These are phyloP conservation scores for Caranx ignobilis DNA, from an alignment of 2,113 vertebrate species.

Conservation along the genomic window DNA sequence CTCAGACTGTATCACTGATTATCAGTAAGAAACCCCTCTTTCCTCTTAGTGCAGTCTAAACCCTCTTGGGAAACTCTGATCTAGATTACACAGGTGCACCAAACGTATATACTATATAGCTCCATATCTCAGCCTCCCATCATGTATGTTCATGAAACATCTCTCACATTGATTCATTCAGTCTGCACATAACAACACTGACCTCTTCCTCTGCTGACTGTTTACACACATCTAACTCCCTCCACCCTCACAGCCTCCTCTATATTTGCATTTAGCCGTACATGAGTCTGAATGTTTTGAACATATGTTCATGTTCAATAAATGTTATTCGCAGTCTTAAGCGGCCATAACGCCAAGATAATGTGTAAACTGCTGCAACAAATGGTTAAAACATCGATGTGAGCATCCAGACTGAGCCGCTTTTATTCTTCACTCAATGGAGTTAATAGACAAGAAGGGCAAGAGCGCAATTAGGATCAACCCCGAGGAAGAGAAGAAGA, in stretches of 20 bases:
- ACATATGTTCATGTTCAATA: slow-evolving; percentile 12
- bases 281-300: not conserved
- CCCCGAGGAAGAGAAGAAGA: slow-evolving; percentile 1
- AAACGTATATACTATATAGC: no score
- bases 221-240: not conserved
- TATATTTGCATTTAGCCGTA: not conserved
- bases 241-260: not conserved
- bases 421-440: slow-evolving; percentile 7
- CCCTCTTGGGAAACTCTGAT: slow-evolving; percentile 6
- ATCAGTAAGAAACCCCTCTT: no score
- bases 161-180: not conserved
- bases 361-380: not conserved
- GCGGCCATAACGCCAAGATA: not conserved
- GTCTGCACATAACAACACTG: not conserved
- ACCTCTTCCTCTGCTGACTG: not conserved
- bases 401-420: not conserved
- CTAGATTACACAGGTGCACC: not conserved
- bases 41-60: no score
- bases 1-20: no score
- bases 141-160: not conserved
- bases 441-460: not conserved
- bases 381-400: not conserved
- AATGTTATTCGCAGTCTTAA: not conserved
- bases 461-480: not conserved
- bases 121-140: not conserved